Conservation (phyloP, 1,140 invertebrate species). For the Anastrepha obliqua region DNA sequence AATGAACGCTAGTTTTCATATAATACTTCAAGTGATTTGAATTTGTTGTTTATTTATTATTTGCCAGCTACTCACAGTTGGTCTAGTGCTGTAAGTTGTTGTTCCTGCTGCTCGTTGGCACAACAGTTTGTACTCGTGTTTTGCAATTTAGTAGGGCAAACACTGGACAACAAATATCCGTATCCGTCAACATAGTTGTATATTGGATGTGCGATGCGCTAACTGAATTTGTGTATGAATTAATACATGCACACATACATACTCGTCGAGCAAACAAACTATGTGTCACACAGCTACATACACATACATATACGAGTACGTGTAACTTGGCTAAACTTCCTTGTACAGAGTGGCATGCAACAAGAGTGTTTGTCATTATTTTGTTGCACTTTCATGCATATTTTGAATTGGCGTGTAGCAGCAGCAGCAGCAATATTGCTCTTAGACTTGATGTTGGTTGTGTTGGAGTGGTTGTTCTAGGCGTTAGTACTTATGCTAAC, state of each 20-base stretch:
- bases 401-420: slow-evolving; percentile 14
- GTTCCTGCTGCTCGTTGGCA: neutral
- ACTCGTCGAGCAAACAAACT: neutral
- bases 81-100: neutral
- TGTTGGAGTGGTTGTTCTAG: slow-evolving; percentile 4
- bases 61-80: neutral
- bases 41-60: slow-evolving; percentile 38
- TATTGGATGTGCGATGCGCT: neutral
- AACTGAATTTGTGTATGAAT: neutral
- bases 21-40: slow-evolving; percentile 25
- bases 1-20: neutral
- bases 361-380: slow-evolving; percentile 1
- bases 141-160: slow-evolving; percentile 41
- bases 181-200: neutral
- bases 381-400: slow-evolving; percentile 14
- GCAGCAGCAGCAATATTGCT: slow-evolving; percentile 16
- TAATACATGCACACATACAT: neutral
- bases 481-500: slow-evolving; percentile 11
- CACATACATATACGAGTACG: neutral
- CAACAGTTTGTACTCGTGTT: slow-evolving; percentile 32
- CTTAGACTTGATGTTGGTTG: neutral
- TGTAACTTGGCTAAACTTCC: neutral
- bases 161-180: slow-evolving; percentile 24
- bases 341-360: neutral
- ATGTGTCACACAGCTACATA: neutral